Base-by-base conservation (phyloP, 1,140 invertebrate genomes). In the Saccostrea glomerata region DNA sequence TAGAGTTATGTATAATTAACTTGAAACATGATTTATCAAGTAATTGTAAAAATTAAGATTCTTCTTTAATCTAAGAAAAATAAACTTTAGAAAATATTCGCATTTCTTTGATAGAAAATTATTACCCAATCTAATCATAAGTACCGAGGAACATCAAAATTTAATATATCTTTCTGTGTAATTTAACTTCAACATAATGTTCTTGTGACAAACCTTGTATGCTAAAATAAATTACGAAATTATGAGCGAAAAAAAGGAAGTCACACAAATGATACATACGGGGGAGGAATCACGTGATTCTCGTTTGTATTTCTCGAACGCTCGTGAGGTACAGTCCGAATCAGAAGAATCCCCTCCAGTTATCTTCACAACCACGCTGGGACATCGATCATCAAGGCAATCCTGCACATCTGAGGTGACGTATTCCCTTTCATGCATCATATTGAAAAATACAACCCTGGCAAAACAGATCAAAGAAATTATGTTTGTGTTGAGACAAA, bases 381-480 rank as follows among this genome's bases (percentile, higher is more conserved):
- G 60, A n/a, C 84, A 85, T 5, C 13, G 30, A 9, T 40, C 11
- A 23, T 66, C 84, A 6, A 60, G 56, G 36, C 84, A 85, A 66
- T 60, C 60, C 17, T 9, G 63, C n/a, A 36, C 23, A 60, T 85
- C 84, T n/a, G 56, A 15, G 13, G 30, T 9, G 23, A 3, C n/a
- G 23, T 40, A 66, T 23, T 85, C 60, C 30, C 36, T 23, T 30
- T 30, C 58, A 66, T 85, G 56, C 60, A 85, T 47, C 6, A 66
- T 17, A 30, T 85, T 85, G 56, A 85, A 85, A 15, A 85, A 85
- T 11, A 85, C 60, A 47, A 66, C 36, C 60, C 84, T 85, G 23
- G 23, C 54, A 55, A 30, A 25, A 85, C 4, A 85, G 12, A 25
- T 25, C 15, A 15, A 17, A 36, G 30, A 82, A 20, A n/a, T 84